Base-by-base conservation (phyloP, 2,113 vertebrate genomes). In the Manacus vitellinus region DNA sequence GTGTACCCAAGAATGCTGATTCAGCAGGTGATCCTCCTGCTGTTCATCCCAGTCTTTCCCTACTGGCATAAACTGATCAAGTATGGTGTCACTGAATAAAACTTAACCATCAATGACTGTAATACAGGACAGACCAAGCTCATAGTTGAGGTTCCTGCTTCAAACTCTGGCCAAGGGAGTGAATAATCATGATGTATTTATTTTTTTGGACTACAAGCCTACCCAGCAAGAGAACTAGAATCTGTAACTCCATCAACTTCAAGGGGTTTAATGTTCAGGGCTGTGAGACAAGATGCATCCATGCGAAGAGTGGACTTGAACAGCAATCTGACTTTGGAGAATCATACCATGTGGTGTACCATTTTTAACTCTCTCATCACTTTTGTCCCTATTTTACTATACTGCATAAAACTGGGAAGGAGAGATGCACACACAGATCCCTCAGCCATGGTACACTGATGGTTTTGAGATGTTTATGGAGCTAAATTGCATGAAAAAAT, bases 301-400 rank as follows among this genome's bases (percentile, higher is more conserved):
- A 62, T 23, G n/a, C 41, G 37, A 73, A 66, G 33, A n/a, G 3
- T 15, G 28, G 67, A 58, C 27, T 9, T 20, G 22, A 80, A n/a
- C 10, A 41, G 51, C 33, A 35, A 61, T 12, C 24, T 77, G 41
- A 12, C 22, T 79, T 24, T 8, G 37, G 18, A 66, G 37, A 61
- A 39, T 21, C 35, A 5, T 2, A 7, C 14, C 16, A 0, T 2
- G 7, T 11, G 37, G 17, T 11, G 20, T 31, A 22, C 8, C 22
- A 10, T 62, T 66, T 80, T 39, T n/a, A 8, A 14, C 52, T 47
- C 25, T 4, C 1, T 17, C 31, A 14, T 30, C 2, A 11, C 63
- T 70, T 56, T 52, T 59, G 33, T 24, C 43, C 44, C 46, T 41
- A 31, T 37, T 68, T 79, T 9, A 39, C 43, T n/a, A 28, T 15